Base-by-base conservation (phyloP, 1,140 invertebrate genomes). In the Zaprionus taronus region DNA sequence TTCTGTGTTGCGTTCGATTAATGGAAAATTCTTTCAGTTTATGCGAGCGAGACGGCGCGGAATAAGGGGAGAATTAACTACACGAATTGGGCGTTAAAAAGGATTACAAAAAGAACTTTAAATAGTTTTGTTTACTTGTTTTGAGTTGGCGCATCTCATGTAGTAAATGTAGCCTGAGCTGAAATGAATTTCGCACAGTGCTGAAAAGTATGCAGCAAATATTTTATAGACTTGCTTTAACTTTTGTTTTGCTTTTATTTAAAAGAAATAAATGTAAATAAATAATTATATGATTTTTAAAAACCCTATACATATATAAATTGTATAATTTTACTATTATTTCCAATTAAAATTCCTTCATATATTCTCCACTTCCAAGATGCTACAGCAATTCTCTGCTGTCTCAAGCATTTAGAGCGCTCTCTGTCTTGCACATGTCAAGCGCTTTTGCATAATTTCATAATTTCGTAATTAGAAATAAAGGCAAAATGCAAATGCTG, bases 401-500 rank as follows among this genome's bases (percentile, higher is more conserved):
- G 11, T 51, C 47, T 51, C 47, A 22, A 51, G 47, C 11, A 56
- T 20, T 38, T 20, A 34, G 49, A 20, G 20, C 34, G 20, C 20
- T 4, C 20, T 4, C 5, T 38, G 28, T 9, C n/a, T 74, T 24
- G 47, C 58, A 51, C 41, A 58, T 49, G 28, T 57, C 41, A 64
- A 38, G 72, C 17, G 24, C 64, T 53, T 70, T 17, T 47, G 41
- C 41, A 47, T 47, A 47, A 47, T 47, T 47, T 71, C 66, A 79
- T 81, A 81, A 89, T 83, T 87, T 78, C 67, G 44, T 89, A 89
- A 87, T 89, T 89, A 81, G 56, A 76, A 79, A 38, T 58, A 53
- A 73, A 73, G 28, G 71, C 36, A 47, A 47, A 76, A 81, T 89
- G 84, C 81, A 81, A 79, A 83, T 89, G 72, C 61, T 51, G 41